Conservation (phyloP, 2,113 vertebrate genomes). For the Delphinus delphis region DNA sequence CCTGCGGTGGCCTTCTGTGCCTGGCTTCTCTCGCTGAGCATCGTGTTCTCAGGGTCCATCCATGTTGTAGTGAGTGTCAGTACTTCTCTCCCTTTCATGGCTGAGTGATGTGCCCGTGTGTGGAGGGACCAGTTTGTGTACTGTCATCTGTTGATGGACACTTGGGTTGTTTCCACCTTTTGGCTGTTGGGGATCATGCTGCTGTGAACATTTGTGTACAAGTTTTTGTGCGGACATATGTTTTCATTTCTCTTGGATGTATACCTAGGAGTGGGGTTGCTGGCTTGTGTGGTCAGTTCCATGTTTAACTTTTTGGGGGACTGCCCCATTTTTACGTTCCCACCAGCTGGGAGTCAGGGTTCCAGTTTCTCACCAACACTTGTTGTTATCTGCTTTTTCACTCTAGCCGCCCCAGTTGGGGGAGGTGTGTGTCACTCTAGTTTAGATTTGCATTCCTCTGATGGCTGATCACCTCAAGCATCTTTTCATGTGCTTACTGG, state of each 20-base stretch:
- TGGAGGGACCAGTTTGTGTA: not conserved
- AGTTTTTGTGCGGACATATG: not conserved
- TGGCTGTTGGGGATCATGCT: rapidly evolving
- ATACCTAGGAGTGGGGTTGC: not conserved
- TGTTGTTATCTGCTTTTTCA: too few species aligned
- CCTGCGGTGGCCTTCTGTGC: not conserved
- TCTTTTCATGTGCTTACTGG: not conserved
- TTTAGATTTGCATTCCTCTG: not conserved
- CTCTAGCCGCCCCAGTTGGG: not conserved
- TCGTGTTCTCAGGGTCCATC: rapidly evolving
- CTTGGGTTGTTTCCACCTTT: not conserved
- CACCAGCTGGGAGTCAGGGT: too few species aligned
- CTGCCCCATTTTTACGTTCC: not conserved
- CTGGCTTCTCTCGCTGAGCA: not conserved
- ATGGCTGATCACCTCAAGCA: not conserved
- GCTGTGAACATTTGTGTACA: not conserved
- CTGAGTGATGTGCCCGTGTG: rapidly evolving
- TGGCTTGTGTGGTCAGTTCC: not conserved
- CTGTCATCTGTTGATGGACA: rapidly evolving
- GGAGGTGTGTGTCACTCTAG: rapidly evolving
- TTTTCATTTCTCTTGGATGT: not conserved
- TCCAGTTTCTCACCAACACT: rapidly evolving
- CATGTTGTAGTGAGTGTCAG: not conserved
- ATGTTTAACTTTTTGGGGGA: too few species aligned
- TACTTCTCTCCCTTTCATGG: rapidly evolving